phyloP scores from a whole-genome alignment of 2,888 invertebrate species.

The Coleophora deauratella region DNA sequence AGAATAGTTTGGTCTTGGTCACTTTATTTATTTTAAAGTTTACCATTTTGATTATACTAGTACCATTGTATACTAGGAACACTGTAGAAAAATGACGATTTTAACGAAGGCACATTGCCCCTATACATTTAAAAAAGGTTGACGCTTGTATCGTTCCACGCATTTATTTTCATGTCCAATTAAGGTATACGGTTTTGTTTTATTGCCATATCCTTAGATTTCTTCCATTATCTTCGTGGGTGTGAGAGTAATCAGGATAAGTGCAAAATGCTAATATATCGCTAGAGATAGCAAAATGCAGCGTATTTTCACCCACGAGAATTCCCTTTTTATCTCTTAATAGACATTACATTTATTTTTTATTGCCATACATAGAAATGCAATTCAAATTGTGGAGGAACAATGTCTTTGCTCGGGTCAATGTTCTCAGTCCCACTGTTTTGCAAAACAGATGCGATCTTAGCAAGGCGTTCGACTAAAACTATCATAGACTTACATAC shows the following conservation, averaged over 20 bases:
- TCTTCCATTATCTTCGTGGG: conserved; percentile 28
- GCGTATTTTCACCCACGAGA: conserved; percentile 32
- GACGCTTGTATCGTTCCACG: too few species aligned
- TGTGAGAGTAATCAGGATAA: conserved; percentile 34
- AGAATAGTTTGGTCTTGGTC: too few species aligned
- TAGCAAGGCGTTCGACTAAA: conserved; percentile 10
- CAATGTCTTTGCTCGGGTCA: conserved; percentile 19
- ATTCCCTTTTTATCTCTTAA: conserved; percentile 31
- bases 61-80: too few species aligned
- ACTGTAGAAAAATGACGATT: too few species aligned
- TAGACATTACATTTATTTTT: conserved; percentile 26
- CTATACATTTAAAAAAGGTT: too few species aligned
- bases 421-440: conserved; percentile 1
- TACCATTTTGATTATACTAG: too few species aligned
- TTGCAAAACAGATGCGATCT: conserved; percentile 18
- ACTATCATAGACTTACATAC: conserved; percentile 15
- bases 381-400: conserved; percentile 30
- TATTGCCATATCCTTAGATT: conserved; percentile 1
- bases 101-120: too few species aligned
- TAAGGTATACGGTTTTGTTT: too few species aligned
- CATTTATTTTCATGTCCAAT: too few species aligned
- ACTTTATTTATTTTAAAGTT: too few species aligned
- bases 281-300: conserved; percentile 27
- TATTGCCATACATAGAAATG: conserved; percentile 37
- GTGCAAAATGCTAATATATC: conserved; percentile 42